Evolutionary conservation across 2,113 vertebrate species (phyloP), one percentile per base, ranked within the genome.

Genomic region (Tenebrosternarchus preto): DNA sequence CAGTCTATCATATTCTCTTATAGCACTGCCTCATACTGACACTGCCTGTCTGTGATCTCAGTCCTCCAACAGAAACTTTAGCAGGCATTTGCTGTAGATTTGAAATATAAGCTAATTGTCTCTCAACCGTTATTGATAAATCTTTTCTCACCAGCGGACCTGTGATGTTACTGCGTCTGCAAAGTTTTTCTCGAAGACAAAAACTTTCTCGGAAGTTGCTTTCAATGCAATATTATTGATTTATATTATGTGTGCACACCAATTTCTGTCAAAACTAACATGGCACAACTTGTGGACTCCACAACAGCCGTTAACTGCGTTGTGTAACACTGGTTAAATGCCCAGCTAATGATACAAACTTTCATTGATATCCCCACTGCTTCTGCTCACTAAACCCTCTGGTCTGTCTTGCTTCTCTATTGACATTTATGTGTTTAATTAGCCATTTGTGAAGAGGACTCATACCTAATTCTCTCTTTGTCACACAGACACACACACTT

Each of bases 1-100:
- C 87, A 87, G 86, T 93, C 90, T 87, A 90, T 92, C 89, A 90
- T 87, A 88, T 85, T 63, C 77, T 82, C 82, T 88, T 91, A 88
- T 81, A 88, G 89, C 85, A 86, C 61, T 82, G 73, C 81, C 80
- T 80, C 43, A 69, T 90, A 92, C 90, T 87, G 88, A 90, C 90
- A 90, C 77, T 57, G 63, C 85, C 77, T 77, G 17, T 69, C 72
- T 39, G 64, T 43, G 70, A 63, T 20, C 46, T 50, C 55, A 59
- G 78, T 68, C 29, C 78, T 80, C 57, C 17, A 66, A 70, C 74
- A 80, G 70, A 69, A 80, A 67, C 53, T 69, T 24, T 17, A 76
- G 66, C 63, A 29, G 2, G n/a, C 80, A 53, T 82, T 73, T 20
- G n/a, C 76, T 82, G 78, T 78, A 70, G 60, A 78, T 80, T 66